Evolutionary conservation across 2,797 vertebrate species (phyloP), one percentile per base, ranked within the genome.

Genomic region (Sebastes ruberrimus): DNA sequence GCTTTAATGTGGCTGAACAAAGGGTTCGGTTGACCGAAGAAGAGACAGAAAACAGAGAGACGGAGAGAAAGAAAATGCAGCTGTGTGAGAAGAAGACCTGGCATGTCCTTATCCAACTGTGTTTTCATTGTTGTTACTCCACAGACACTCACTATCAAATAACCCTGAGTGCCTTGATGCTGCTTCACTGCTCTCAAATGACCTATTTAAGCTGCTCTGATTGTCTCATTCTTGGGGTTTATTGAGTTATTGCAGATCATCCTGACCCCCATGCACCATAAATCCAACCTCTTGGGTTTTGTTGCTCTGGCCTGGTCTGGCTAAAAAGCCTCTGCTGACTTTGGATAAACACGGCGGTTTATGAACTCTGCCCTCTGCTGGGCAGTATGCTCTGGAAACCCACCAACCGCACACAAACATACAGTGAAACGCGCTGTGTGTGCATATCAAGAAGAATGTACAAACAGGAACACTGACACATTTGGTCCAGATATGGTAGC

Each of bases 361-460:
- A 61, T 78, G 81, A 69, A 82, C 87, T 89, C 88, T 94, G 94
- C 93, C 93, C 93, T 90, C 94, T 94, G 68, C 83, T 93, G 95
- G 91, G 30, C 66, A 88, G 75, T 59, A 90, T 79, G 88, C 80
- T 61, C 22, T 68, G 74, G 72, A 89, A 86, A 88, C 66, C 71
- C 60, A 81, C 71, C 27, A 62, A 90, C 85, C 81, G 25, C 90
- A 92, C 53, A 74, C 62, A 87, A 66, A 88, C 81, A 85, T 6
- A 46, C 57, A 49, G 64, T 27, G 64, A 66, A 77, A 76, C 22
- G 33, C 62, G 18, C 67, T 18, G 53, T 46, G 60, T 42, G 63
- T 72, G 55, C 27, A 22, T 20, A 42, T 9, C 25, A 38, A 22
- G 38, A 71, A 53, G 27, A 56, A 81, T 65, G 61, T 28, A 28